Percentiles rank a stretch among this genome's conserved stretches.
Conservation (phyloP, 1,140 invertebrate genomes). For the Pseudomyrmex cubaensis region DNA sequence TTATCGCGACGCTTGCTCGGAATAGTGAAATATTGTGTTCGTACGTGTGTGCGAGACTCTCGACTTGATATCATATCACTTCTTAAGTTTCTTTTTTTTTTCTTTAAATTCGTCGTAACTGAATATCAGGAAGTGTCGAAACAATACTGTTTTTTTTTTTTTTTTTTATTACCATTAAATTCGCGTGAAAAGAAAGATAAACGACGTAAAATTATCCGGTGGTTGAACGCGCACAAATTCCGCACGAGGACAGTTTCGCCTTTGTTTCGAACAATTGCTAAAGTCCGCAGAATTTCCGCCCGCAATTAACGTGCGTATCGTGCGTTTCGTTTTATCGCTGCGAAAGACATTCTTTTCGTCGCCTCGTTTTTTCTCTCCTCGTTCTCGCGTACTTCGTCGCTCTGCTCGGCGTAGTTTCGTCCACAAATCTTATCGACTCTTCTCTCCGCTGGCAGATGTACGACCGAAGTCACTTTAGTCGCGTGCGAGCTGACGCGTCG, state of each 20-base stretch:
- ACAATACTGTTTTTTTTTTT: background rate
- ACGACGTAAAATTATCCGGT: slow-evolving; percentile 13
- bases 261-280: slow-evolving; percentile 16
- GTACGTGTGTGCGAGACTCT: background rate
- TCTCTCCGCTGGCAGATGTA: background rate
- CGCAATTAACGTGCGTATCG: slow-evolving; percentile 1
- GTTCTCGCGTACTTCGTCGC: background rate
- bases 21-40: background rate
- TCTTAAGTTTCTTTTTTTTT: no score
- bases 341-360: slow-evolving; percentile 6
- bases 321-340: slow-evolving; percentile 2
- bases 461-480: background rate
- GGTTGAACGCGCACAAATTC: background rate
- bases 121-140: background rate
- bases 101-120: no score
- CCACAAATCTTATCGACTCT: slow-evolving; percentile 5
- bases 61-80: no score
- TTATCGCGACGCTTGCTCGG: background rate
- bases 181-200: background rate
- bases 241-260: background rate
- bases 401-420: background rate
- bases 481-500: background rate
- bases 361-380: slow-evolving; percentile 7
- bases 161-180: background rate
- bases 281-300: slow-evolving; percentile 10